These are phyloP conservation scores for Pteropus alecto DNA, from an alignment of 2,113 vertebrate genomes.

Conservation along the genomic window DNA sequence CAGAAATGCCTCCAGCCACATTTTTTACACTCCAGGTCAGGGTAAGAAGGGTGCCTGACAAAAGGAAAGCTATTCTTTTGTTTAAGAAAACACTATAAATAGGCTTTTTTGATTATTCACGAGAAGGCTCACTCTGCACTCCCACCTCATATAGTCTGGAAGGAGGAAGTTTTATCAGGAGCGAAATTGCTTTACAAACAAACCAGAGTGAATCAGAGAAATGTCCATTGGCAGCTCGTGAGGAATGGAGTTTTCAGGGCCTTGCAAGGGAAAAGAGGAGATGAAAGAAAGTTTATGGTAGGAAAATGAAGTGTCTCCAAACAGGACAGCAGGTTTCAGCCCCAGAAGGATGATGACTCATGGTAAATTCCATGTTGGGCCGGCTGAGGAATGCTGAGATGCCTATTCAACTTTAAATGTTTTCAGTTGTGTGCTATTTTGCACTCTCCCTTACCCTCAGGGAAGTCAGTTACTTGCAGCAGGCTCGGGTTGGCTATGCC, in stretches of 20 bases:
- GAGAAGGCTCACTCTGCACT: background rate
- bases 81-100: constrained; percentile 52
- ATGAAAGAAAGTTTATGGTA: background rate
- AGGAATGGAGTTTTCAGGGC: background rate
- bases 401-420: background rate
- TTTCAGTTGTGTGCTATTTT: background rate
- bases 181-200: background rate
- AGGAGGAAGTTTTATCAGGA: background rate
- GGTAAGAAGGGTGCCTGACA: background rate
- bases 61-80: constrained; percentile 54
- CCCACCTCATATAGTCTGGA: background rate
- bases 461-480: background rate
- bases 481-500: background rate
- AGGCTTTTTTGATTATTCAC: constrained; percentile 27
- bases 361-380: background rate
- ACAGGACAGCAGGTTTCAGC: background rate
- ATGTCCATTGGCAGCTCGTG: background rate
- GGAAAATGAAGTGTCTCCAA: background rate
- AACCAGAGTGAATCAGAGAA: background rate
- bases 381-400: background rate
- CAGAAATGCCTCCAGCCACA: constrained; percentile 59
- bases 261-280: background rate
- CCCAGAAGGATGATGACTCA: background rate
- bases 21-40: constrained; percentile 55
- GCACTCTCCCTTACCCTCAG: too few species aligned